Base-by-base conservation (phyloP, 37 sponge, comb jelly and placozoan species). In the Hormiphora californensis region DNA sequence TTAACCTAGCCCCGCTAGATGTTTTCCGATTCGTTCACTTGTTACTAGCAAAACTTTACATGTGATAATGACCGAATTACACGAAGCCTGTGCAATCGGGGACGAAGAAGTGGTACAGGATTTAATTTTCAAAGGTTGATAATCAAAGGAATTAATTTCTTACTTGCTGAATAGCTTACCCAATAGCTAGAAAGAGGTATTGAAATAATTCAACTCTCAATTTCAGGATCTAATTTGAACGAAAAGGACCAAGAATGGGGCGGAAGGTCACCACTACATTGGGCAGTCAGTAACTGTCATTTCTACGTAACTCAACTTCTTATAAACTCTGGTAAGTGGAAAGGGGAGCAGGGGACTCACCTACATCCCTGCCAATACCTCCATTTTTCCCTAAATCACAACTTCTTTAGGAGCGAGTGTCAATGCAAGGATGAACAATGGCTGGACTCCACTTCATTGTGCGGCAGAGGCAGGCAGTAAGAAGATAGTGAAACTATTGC, bases 51-150 rank as follows among this genome's bases (percentile, higher is more conserved):
- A n/a, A n/a, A n/a, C n/a, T n/a, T n/a, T n/a, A n/a, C n/a, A n/a
- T n/a, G n/a, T n/a, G n/a, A n/a, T n/a, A n/a, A 73, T 73, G 81
- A 73, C 81, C n/a, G 81, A 73, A 28, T 46, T 73, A 21, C 81
- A 73, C 23, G 81, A 73, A 36, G 40, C n/a, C 44, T 32, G 39
- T 40, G 81, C 81, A 8, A 22, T 73, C 0, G 81, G 81, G 8
- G 81, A 73, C 35, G 81, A 73, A 46, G 81, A 73, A 9, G 44
- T 46, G 21, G 81, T 73, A 1, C 81, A 33, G 23, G 35, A 73
- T 33, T 46, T 73, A 1, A 40, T 73, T 9, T 73, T 43, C 23
- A 39, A 46, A 43, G 81, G 81, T 73, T n/a, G 53, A 49, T 17
- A 17, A 15, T 49, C 53, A 15, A 49, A 49, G 15, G 9, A 49